Evolutionary conservation across 2,797 vertebrate species (phyloP).

Genomic region (Catamblyrhynchus diadema): DNA sequence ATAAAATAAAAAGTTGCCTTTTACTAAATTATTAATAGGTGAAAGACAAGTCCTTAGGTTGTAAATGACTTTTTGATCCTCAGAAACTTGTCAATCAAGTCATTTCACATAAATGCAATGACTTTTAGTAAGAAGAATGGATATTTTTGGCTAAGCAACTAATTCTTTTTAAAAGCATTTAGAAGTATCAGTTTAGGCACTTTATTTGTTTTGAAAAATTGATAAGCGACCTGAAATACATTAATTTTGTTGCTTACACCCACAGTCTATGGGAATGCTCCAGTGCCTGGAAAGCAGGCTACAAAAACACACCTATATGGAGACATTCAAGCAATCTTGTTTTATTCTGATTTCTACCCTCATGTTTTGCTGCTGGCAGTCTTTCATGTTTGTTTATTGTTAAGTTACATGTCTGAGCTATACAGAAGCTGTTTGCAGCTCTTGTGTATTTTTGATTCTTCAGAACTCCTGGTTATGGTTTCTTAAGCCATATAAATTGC

Average conservation of each 20-base stretch:
- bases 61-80: neutral
- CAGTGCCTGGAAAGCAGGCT: neutral
- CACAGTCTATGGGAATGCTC: neutral
- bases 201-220: neutral
- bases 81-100: neutral
- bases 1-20: neutral
- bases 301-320: neutral
- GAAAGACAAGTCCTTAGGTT: neutral
- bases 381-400: neutral
- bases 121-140: neutral
- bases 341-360: neutral
- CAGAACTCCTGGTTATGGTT: neutral
- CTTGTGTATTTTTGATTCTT: neutral
- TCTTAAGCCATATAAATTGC: neutral
- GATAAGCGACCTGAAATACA: neutral
- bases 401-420: neutral
- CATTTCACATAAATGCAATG: neutral
- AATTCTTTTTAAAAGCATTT: neutral
- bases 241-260: neutral
- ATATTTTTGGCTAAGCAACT: neutral
- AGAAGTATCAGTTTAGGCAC: neutral
- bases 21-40: neutral
- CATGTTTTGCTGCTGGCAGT: neutral
- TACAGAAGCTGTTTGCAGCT: neutral
- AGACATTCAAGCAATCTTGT: neutral